Evolutionary conservation across 2,113 vertebrate genomes (phyloP).

Genomic region (Tachycineta bicolor): DNA sequence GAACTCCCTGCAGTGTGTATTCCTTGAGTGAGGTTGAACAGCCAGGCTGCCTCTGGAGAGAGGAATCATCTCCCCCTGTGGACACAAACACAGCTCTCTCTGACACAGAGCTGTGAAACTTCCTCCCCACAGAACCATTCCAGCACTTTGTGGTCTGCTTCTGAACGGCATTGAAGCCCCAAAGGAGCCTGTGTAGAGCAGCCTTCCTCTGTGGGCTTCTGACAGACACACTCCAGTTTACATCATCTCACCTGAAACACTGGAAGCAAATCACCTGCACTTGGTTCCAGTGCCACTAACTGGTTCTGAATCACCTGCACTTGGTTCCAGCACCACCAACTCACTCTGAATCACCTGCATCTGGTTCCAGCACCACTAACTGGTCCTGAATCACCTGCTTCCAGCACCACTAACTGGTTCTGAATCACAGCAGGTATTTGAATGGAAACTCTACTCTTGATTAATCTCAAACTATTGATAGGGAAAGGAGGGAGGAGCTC

Average conservation of each 20-base stretch:
- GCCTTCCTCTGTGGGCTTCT: neutral
- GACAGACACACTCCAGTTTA: neutral
- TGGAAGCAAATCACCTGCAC: neutral
- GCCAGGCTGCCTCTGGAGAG: accelerated
- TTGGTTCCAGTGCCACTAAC: neutral
- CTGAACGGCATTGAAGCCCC: neutral
- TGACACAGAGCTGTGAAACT: neutral
- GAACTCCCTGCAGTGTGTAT: accelerated
- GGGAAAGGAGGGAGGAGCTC: neutral
- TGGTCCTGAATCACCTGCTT: neutral
- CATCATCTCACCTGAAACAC: neutral
- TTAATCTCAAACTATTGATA: neutral
- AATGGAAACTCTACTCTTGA: neutral
- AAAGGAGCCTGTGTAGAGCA: neutral
- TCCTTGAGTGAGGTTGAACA: neutral
- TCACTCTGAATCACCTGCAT: neutral
- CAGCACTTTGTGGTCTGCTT: neutral
- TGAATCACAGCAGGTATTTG: neutral
- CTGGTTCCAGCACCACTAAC: neutral
- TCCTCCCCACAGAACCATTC: neutral
- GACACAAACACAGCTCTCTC: neutral
- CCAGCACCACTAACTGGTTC: neutral
- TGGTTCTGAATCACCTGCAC: neutral
- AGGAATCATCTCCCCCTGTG: accelerated
- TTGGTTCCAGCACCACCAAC: no score